Base-by-base conservation (phyloP, 2,797 vertebrate species). In the Anguilla anguilla region DNA sequence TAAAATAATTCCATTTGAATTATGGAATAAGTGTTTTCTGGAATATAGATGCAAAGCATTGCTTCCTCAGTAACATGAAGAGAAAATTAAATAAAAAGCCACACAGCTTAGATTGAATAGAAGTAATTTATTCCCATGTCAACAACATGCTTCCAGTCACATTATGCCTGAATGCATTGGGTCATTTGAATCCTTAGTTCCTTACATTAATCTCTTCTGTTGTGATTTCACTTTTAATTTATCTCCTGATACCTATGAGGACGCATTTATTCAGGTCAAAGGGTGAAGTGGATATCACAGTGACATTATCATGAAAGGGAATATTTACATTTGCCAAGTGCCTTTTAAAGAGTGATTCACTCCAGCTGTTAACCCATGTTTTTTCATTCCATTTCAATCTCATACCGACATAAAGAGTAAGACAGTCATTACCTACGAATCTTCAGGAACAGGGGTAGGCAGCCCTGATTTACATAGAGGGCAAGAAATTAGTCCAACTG, bases 381-480 rank as follows among this genome's bases (percentile, higher is more conserved):
- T 28, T 77, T 46, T 43, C 79, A 86, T 84, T 59, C 86, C 83
- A 84, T 83, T 86, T 49, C 74, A 89, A 88, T 28, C 85, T 83
- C 81, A 86, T 55, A 35, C 87, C 55, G 64, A 74, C 49, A 88
- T 74, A 55, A 85, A 86, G 77, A 88, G 19, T 82, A 79, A 82
- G 86, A 86, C 88, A 43, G 84, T 87, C 83, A 89, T 89, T 87
- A 89, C 84, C 85, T 85, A 46, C 43, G 43, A 46, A 46, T 46
- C 43, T 46, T 46, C 43, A 46, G 43, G 43, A 46, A 46, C 43
- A 46, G 43, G 43, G 43, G 43, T 46, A 46, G 43, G 43, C 43
- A 46, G 39, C 39, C 39, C 39, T 43, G 39, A 17, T 74, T 74
- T 2, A 31, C 2, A 74, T 39, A 11, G 10, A 10, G 28, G 25